Percentiles rank a stretch among this genome's conserved stretches.
Evolutionary conservation across 1,140 invertebrate genomes (phyloP).

Genomic region (Diorhabda carinulata): DNA sequence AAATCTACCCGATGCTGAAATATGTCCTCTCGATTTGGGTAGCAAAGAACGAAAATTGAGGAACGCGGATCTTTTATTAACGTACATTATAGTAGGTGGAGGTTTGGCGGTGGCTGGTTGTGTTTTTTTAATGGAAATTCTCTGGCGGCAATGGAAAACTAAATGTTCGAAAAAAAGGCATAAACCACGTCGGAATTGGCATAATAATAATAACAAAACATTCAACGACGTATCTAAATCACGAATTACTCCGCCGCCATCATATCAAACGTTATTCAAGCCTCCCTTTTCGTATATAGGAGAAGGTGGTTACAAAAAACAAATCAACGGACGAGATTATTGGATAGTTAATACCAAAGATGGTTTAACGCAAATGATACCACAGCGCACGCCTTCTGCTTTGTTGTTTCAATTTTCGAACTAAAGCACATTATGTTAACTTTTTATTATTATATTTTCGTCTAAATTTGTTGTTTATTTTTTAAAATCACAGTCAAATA

Average conservation of each 20-base stretch:
- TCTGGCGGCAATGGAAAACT: conserved; percentile 13
- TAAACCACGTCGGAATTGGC: background rate
- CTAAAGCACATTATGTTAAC: conserved; percentile 17
- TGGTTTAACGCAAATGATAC: conserved; percentile 62
- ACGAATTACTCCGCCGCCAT: conserved; percentile 51
- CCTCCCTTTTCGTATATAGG: conserved; percentile 42
- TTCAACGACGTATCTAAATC: conserved; percentile 30
- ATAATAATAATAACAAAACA: conserved; percentile 21
- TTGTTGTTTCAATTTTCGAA: conserved; percentile 62
- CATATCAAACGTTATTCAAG: conserved; percentile 54
- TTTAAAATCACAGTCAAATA: no score
- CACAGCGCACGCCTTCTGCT: conserved; percentile 66
- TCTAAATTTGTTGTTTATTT: no score
- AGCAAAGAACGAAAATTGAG: conserved; percentile 72
- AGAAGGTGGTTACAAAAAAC: conserved; percentile 52
- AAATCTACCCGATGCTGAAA: conserved; percentile 64
- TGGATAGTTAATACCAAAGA: conserved; percentile 57
- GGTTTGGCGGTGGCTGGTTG: conserved; percentile 58
- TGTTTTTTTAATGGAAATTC: conserved; percentile 62
- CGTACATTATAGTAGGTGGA: conserved; percentile 66
- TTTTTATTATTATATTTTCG: no score
- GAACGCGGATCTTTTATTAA: conserved; percentile 65
- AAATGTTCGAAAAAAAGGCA: background rate
- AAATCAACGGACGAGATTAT: conserved; percentile 73
- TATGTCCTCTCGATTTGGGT: conserved; percentile 74